Conservation (phyloP, 2,888 invertebrate genomes). For the Ophraella communa region DNA sequence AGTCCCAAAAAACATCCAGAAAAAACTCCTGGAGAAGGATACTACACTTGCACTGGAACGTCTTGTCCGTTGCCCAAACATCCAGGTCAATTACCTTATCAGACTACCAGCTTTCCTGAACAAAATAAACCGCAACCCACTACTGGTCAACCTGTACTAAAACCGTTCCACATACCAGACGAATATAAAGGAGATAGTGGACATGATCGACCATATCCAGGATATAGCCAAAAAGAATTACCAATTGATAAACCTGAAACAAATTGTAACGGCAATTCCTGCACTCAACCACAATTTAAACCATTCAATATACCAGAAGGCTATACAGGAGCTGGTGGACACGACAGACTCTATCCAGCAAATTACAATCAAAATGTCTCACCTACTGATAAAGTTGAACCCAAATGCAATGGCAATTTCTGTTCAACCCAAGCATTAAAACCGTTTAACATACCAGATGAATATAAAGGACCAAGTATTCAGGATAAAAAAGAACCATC, state of each 20-base stretch:
- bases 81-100: neutral
- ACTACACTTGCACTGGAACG: slow-evolving; percentile 13
- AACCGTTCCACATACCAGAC: neutral
- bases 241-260: no score
- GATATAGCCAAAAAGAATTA: neutral
- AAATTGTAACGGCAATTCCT: no score
- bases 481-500: neutral
- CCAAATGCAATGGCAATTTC: no score
- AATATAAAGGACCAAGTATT: neutral
- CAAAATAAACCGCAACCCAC: neutral
- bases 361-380: neutral
- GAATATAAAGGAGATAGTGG: slow-evolving; percentile 9
- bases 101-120: neutral
- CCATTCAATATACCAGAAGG: neutral
- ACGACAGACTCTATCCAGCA: neutral
- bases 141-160: neutral
- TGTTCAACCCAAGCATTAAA: no score
- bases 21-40: neutral
- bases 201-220: neutral
- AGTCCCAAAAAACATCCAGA: neutral
- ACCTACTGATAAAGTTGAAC: neutral
- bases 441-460: neutral
- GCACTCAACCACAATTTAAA: neutral
- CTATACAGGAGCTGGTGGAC: slow-evolving; percentile 9
- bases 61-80: slow-evolving; percentile 17